These are phyloP conservation scores for Phainopepla nitens DNA, from an alignment of 2,113 vertebrate species.

Conservation along the genomic window DNA sequence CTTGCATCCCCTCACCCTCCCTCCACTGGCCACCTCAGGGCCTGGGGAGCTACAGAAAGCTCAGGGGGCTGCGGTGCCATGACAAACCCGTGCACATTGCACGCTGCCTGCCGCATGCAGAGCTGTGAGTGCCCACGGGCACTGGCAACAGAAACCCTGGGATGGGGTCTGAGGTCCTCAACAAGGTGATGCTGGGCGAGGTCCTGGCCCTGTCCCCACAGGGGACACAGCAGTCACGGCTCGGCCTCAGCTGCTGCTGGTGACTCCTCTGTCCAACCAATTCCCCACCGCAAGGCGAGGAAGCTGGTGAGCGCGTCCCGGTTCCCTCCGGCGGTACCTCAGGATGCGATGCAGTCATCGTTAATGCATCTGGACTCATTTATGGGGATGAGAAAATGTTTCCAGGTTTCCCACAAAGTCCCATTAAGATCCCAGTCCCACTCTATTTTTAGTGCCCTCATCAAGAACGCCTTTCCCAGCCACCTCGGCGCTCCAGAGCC, in stretches of 20 bases:
- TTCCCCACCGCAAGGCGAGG: neutral
- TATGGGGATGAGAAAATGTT: slow-evolving; percentile 65
- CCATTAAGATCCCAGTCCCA: slow-evolving; percentile 63
- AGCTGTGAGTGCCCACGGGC: neutral
- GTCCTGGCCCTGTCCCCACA: neutral
- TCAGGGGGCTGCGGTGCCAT: rapidly evolving
- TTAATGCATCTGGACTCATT: slow-evolving; percentile 68
- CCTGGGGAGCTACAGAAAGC: neutral
- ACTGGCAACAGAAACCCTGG: neutral
- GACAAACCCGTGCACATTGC: rapidly evolving
- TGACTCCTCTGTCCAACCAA: neutral
- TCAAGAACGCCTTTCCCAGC: slow-evolving; percentile 25
- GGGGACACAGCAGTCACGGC: rapidly evolving
- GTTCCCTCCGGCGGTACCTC: slow-evolving; percentile 52
- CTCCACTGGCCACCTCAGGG: neutral
- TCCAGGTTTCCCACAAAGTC: slow-evolving; percentile 70
- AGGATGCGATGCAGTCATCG: slow-evolving; percentile 57
- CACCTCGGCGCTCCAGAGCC: neutral
- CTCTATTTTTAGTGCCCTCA: slow-evolving; percentile 63
- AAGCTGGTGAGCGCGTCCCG: neutral
- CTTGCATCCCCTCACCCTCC: neutral
- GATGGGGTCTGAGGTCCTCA: neutral
- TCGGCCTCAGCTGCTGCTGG: rapidly evolving
- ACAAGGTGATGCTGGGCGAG: rapidly evolving
- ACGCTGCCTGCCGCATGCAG: rapidly evolving